phyloP scores from a whole-genome alignment of 2,113 vertebrate species.

The Oryzias melastigma region DNA sequence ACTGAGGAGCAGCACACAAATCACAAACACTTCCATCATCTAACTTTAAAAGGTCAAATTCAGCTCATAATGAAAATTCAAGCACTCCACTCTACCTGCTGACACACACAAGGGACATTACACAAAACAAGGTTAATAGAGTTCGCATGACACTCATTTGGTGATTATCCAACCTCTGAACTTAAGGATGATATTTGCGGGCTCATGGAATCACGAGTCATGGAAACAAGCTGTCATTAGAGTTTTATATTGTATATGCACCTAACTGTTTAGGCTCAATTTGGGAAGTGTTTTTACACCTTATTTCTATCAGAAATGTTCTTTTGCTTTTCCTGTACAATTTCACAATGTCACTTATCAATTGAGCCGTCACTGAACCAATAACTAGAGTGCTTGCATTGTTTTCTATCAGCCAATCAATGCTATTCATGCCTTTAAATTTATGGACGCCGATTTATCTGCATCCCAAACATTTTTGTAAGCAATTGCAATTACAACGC shows the following conservation, averaged over 20 bases:
- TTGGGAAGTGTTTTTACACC: neutral
- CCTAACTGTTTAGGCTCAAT: neutral
- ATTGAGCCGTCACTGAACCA: too few species aligned
- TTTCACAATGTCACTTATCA: too few species aligned
- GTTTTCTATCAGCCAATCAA: too few species aligned
- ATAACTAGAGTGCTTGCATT: too few species aligned
- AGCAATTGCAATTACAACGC: too few species aligned
- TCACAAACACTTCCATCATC: slow-evolving; percentile 27
- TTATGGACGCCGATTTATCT: too few species aligned
- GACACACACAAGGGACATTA: slow-evolving; percentile 11
- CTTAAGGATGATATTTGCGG: slow-evolving; percentile 7
- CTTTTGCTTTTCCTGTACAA: too few species aligned
- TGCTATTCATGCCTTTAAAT: too few species aligned
- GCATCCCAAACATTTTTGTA: too few species aligned
- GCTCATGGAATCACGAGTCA: slow-evolving; percentile 7
- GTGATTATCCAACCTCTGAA: slow-evolving; percentile 32
- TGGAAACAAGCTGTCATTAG: neutral
- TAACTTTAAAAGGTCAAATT: slow-evolving; percentile 1
- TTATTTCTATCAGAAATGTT: too few species aligned
- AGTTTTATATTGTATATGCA: neutral
- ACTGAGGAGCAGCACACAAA: neutral
- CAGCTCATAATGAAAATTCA: slow-evolving; percentile 12
- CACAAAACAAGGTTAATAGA: slow-evolving; percentile 35
- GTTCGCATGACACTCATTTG: slow-evolving; percentile 38
- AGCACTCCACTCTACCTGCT: neutral